Evolutionary conservation across 2,888 invertebrate species (phyloP).

Genomic region (Mesopsocus fuscifrons): DNA sequence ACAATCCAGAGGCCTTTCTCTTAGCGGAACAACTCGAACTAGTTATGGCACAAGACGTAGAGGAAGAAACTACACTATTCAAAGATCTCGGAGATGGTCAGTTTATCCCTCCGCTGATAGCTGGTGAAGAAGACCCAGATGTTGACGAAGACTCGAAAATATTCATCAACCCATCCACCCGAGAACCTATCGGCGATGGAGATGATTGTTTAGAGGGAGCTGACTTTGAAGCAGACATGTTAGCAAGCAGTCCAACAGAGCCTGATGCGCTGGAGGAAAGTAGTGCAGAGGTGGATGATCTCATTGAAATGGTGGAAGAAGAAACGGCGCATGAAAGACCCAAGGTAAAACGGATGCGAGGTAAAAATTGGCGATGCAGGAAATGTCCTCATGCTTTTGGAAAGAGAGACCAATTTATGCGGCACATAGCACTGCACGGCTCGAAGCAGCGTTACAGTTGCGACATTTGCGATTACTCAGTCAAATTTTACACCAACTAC

Average conservation of each 20-base stretch:
- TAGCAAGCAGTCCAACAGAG: not conserved
- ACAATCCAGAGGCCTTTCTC: constrained; percentile 38
- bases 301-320: constrained; percentile 13
- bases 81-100: constrained; percentile 17
- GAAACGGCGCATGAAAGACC: constrained; percentile 6
- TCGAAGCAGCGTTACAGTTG: constrained; percentile 67
- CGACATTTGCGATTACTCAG: constrained; percentile 71
- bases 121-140: constrained; percentile 15
- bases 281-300: constrained; percentile 9
- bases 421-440: constrained; percentile 64
- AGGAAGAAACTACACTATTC: constrained; percentile 19
- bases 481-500: constrained; percentile 68
- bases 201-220: constrained; percentile 2
- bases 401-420: constrained; percentile 65
- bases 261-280: constrained; percentile 1
- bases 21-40: constrained; percentile 39
- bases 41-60: constrained; percentile 29
- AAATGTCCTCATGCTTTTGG: constrained; percentile 79
- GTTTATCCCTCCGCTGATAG: constrained; percentile 13
- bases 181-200: constrained; percentile 21
- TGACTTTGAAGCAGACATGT: not conserved
- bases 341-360: constrained; percentile 31
- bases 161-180: constrained; percentile 25
- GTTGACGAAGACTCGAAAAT: constrained; percentile 24
- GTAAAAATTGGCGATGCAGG: constrained; percentile 62